phyloP scores from a whole-genome alignment of 1,140 invertebrate genomes.

The Elymnias hypermnestra region DNA sequence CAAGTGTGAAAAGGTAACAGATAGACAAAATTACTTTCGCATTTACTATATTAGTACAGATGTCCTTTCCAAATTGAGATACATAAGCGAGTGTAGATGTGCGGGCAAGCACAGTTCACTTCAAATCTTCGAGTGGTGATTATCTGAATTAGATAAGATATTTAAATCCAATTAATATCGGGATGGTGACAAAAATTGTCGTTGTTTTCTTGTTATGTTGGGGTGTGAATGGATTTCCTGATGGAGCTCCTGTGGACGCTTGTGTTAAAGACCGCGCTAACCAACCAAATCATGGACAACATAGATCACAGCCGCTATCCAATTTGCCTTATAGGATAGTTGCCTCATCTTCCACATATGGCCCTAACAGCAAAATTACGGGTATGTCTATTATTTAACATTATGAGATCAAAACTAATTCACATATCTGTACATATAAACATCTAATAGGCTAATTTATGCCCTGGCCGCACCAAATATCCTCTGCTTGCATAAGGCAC shows the following conservation, averaged over 20 bases:
- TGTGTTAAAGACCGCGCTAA: slow-evolving; percentile 84
- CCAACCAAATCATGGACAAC: slow-evolving; percentile 83
- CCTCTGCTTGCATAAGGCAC: too few species aligned
- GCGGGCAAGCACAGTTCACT: slow-evolving; percentile 39
- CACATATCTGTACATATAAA: too few species aligned
- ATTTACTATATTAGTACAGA: too few species aligned
- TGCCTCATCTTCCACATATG: slow-evolving; percentile 78
- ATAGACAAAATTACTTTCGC: too few species aligned
- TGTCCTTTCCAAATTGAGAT: slow-evolving; percentile 58
- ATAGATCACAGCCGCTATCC: slow-evolving; percentile 78
- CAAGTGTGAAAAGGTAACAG: slow-evolving; percentile 26
- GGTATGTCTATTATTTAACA: slow-evolving; percentile 55
- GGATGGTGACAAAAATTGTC: slow-evolving; percentile 40
- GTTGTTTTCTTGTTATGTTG: slow-evolving; percentile 35
- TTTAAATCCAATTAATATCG: too few species aligned
- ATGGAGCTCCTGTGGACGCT: slow-evolving; percentile 85
- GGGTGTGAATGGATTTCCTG: slow-evolving; percentile 77
- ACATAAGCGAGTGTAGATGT: slow-evolving; percentile 58
- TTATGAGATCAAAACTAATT: too few species aligned
- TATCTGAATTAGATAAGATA: too few species aligned
- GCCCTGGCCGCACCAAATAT: too few species aligned
- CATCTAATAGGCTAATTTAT: too few species aligned
- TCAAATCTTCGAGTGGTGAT: slow-evolving; percentile 31
- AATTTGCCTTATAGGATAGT: slow-evolving; percentile 81
- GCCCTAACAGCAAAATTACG: slow-evolving; percentile 80